These are phyloP conservation scores for Prochilodus magdalenae DNA, from an alignment of 2,113 vertebrate genomes.

Conservation along the genomic window DNA sequence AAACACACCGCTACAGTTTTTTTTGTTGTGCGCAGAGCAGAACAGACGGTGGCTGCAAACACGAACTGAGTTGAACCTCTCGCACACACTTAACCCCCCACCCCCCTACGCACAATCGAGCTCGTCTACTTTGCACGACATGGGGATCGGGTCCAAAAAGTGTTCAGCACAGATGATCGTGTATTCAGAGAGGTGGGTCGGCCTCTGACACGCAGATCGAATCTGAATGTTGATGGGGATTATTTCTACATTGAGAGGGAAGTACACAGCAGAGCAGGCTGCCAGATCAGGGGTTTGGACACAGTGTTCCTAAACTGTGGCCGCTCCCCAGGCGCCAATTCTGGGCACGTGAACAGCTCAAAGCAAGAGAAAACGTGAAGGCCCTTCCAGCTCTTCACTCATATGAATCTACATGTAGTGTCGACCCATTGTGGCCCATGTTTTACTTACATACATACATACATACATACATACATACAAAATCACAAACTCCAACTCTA, in stretches of 20 bases:
- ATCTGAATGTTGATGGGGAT: background rate
- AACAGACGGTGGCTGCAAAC: background rate
- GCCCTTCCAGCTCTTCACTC: no score
- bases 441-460: no score
- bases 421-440: no score
- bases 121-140: background rate
- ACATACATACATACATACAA: no score
- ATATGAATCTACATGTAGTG: no score
- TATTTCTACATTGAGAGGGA: background rate
- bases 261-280: background rate
- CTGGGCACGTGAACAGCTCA: background rate
- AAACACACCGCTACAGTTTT: background rate
- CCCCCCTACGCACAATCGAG: background rate
- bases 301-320: conserved; percentile 30
- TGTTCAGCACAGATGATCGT: background rate
- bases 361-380: background rate
- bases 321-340: no score
- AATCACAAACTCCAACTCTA: no score
- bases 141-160: background rate
- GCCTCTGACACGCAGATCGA: background rate
- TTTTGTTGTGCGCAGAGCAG: background rate
- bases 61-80: background rate
- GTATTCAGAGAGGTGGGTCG: background rate
- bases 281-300: conserved; percentile 1
- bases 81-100: no score